A percentile compares a stretch with the other conserved stretches of the same genome.
phyloP scores from a whole-genome alignment of 2,113 vertebrate genomes.

The Odocoileus hemionus region DNA sequence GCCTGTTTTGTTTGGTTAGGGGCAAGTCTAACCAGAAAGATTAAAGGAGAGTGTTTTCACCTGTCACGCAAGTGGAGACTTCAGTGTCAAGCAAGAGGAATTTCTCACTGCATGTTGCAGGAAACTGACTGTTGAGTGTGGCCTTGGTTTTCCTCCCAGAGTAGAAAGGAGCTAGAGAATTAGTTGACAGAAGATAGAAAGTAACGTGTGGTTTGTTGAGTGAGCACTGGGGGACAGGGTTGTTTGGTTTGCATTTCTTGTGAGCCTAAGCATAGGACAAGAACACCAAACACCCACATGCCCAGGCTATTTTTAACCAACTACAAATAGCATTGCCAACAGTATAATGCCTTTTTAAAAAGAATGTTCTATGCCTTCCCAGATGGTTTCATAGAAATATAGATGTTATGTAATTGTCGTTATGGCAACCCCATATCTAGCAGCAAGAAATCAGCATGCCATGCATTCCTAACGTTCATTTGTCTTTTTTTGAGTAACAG shows the following conservation, averaged over 20 bases:
- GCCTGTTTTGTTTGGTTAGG: neutral
- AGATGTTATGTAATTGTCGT: slow-evolving; percentile 61
- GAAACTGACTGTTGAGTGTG: neutral
- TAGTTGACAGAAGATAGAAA: neutral
- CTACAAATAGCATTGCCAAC: slow-evolving; percentile 45
- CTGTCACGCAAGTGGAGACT: neutral
- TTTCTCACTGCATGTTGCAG: neutral
- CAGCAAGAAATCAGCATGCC: slow-evolving; percentile 27
- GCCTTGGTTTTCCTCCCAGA: neutral
- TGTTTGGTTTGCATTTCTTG: neutral
- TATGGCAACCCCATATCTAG: slow-evolving; percentile 62
- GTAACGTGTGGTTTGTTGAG: neutral
- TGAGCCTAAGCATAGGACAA: neutral
- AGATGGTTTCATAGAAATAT: slow-evolving; percentile 54
- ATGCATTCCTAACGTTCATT: neutral
- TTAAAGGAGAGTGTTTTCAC: neutral
- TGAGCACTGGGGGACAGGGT: neutral
- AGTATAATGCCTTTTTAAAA: slow-evolving; percentile 40
- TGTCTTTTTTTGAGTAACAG: slow-evolving; percentile 21
- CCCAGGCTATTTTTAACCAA: slow-evolving; percentile 43
- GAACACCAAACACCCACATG: slow-evolving; percentile 37
- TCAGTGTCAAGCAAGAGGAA: neutral
- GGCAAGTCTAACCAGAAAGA: neutral
- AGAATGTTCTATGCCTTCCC: slow-evolving; percentile 24
- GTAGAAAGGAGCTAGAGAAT: neutral